Evolutionary conservation across 2,888 invertebrate species (phyloP), one percentile per base, ranked within the genome.

Genomic region (Sceliomorpha sp.): DNA sequence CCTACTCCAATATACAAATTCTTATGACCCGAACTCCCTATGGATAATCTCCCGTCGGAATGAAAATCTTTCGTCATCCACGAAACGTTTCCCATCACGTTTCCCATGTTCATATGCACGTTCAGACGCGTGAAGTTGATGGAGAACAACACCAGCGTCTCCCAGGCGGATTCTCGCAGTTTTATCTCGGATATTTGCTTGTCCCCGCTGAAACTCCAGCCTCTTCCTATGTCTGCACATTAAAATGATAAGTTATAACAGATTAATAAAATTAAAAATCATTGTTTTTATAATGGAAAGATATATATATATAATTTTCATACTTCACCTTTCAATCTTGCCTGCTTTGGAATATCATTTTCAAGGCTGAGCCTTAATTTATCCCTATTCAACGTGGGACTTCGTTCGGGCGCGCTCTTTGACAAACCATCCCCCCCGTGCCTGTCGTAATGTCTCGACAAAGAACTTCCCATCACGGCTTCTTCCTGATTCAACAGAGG

Each of bases 51-150:
- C 0, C 98, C 98, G 82, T 97, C 95, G 50, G 96, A 96, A 84
- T 95, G 93, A 85, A 98, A 96, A 85, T 96, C 96, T 85, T 96
- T 95, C 5, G 96, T 96, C 86, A 96, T 91, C 98, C 98, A 98
- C 93, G 92, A 93, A 60, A 98, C 98, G 85, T 98, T 98, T 8
- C 99, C 99, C 98, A 99, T 99, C 0, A 99, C 98, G 85, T 99
- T 99, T 32, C 98, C 98, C 98, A 99, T 99, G 89, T 99, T 99
- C 95, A 99, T 98, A 85, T 97, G 96, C 6, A 99, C 96, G 88
- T 98, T 98, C 48, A 99, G 91, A 79, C 96, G 94, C 37, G 98
- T 97, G 88, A 99, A 97, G 90, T 98, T 98, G 32, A 99, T 95
- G 0, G 97, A 97, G 89, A 98, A 98, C 56, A 99, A 90, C 1